Base-by-base conservation (phyloP, 1,140 invertebrate species). In the Drosophila nannoptera region DNA sequence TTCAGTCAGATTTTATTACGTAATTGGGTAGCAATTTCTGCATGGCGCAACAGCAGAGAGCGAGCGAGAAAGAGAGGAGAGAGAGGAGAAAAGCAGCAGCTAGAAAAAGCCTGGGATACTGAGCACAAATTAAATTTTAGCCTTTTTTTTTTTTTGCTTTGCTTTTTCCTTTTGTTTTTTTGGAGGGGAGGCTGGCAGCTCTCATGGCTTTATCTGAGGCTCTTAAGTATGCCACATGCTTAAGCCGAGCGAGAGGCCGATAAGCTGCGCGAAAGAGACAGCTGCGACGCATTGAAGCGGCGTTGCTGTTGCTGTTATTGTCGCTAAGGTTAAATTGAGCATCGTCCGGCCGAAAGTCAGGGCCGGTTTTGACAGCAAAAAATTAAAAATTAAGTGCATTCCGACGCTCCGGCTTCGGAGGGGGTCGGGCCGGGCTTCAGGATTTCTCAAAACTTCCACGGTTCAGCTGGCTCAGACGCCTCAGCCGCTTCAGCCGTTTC, bases 21-120 rank as follows among this genome's bases (percentile, higher is more conserved):
- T 86, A 86, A 86, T 86, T 86, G 82, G 81, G 81, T 86, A 86
- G 81, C 81, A 86, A 86, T 86, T 86, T 86, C 74, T 86, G 83
- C 81, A 81, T 71, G 81, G 66, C 48, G 59, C 75, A 75, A 64
- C 77, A 69, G n/a, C 40, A 55, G 7, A 64, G 14, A 9, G 60
- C 14, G 52, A 63, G 40, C 52, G 56, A 43, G n/a, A 50, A 7
- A 6, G 22, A n/a, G 46, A 7, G 14, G 12, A 2, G 35, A 31
- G 12, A 14, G 22, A 46, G 45, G 29, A 46, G 16, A 29, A 46
- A 5, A 46, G 14, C 14, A 40, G 38, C 29, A 65, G 31, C 63
- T 61, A 46, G 59, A 49, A 32, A 5, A 71, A 65, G 22, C 65
- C 65, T 56, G 50, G 58, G 66, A 73, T 78, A 86, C 77, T 86